Percentiles rank a stretch among this genome's conserved stretches.
These are phyloP conservation scores for Pongo pygmaeus DNA, from an alignment of 2,113 vertebrate genomes.

Conservation along the genomic window DNA sequence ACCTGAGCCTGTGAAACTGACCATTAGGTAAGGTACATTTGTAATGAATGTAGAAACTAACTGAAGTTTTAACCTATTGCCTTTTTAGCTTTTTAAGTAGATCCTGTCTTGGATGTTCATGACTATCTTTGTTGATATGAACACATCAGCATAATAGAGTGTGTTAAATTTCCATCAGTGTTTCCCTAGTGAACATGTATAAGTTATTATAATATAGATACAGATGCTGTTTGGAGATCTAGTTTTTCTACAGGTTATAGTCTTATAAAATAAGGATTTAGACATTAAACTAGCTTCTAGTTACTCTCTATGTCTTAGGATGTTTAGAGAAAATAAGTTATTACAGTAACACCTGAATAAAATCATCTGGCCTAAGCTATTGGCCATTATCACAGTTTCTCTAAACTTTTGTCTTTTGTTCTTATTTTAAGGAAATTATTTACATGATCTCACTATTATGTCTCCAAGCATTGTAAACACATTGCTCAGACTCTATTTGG, in stretches of 20 bases:
- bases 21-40: conserved; percentile 85
- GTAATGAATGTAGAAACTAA: neutral
- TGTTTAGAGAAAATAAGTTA: conserved; percentile 19
- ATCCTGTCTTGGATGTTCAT: neutral
- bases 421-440: conserved; percentile 22
- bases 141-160: neutral
- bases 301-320: neutral
- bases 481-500: neutral
- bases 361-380: neutral
- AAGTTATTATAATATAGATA: neutral
- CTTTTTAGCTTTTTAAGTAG: conserved; percentile 16
- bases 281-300: neutral
- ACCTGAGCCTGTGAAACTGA: conserved; percentile 82
- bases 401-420: neutral
- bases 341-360: neutral
- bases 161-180: neutral
- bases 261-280: conserved; percentile 18
- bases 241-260: neutral
- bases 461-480: neutral
- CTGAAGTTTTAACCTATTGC: neutral
- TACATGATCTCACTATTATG: neutral
- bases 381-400: neutral
- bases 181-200: neutral
- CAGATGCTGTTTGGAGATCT: neutral
- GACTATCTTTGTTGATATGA: neutral